Conservation (phyloP, 2,113 vertebrate genomes). For the Oncorhynchus keta region DNA sequence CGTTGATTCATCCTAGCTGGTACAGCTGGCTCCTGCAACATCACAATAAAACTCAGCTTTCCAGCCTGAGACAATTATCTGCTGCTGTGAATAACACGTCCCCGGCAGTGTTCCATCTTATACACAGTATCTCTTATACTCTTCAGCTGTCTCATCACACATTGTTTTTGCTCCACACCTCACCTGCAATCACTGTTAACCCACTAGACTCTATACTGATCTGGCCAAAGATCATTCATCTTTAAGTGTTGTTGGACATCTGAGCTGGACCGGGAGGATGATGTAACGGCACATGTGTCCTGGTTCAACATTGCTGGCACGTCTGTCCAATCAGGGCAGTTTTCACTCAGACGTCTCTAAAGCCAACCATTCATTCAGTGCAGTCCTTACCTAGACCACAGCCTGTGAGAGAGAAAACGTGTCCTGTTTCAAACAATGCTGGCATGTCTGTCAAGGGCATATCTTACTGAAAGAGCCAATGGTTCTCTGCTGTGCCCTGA, state of each 20-base stretch:
- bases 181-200: too few species aligned
- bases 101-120: neutral
- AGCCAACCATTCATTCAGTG: too few species aligned
- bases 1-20: slow-evolving; percentile 18
- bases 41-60: neutral
- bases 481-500: slow-evolving; percentile 8
- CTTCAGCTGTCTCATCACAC: slow-evolving; percentile 24
- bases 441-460: too few species aligned
- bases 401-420: too few species aligned
- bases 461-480: too few species aligned
- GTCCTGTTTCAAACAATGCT: too few species aligned
- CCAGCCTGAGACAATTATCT: neutral
- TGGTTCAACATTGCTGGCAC: slow-evolving; percentile 5
- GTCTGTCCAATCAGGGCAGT: slow-evolving; percentile 12
- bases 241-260: too few species aligned
- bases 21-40: neutral
- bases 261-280: too few species aligned
- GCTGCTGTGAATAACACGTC: neutral
- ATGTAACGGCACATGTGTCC: neutral
- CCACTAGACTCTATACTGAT: too few species aligned
- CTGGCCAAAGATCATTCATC: too few species aligned
- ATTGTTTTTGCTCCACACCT: slow-evolving; percentile 33
- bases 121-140: neutral
- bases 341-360: too few species aligned
- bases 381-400: too few species aligned